Conservation (phyloP, 2,888 invertebrate species). For the Ditula angustiorana region DNA sequence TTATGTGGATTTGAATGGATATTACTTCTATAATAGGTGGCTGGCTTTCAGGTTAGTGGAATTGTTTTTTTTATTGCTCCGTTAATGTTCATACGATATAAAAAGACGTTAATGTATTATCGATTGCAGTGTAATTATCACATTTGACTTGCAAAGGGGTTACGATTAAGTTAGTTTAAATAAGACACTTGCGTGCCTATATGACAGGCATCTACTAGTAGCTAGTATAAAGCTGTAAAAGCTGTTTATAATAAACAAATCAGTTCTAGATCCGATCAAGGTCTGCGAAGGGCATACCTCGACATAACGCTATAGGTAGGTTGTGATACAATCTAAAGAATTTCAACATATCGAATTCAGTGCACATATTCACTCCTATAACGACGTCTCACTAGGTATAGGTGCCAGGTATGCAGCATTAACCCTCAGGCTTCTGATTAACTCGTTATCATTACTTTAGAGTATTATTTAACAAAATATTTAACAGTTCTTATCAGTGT, state of each 20-base stretch:
- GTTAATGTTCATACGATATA: background rate
- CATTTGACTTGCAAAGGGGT: background rate
- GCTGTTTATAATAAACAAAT: constrained; percentile 15
- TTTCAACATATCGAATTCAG: no score
- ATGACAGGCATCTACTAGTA: background rate
- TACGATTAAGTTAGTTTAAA: no score
- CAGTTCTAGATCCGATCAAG: background rate
- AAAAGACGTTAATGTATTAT: constrained; percentile 2
- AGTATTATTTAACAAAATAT: background rate
- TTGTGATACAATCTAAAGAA: no score
- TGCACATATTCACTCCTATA: background rate
- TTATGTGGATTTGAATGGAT: constrained; percentile 3
- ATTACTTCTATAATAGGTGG: constrained; percentile 8
- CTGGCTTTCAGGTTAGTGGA: constrained; percentile 18
- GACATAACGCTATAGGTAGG: background rate
- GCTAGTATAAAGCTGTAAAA: background rate
- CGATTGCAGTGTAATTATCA: background rate
- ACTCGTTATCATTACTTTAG: background rate
- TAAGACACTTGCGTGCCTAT: no score
- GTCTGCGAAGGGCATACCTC: constrained; percentile 10
- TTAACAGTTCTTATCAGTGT: background rate
- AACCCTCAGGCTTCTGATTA: no score
- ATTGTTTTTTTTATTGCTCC: background rate
- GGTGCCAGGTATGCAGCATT: no score
- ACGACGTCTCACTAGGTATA: background rate